Evolutionary conservation across 2,113 vertebrate species (phyloP), one percentile per base, ranked within the genome.

Genomic region (Falcunculus frontatus): DNA sequence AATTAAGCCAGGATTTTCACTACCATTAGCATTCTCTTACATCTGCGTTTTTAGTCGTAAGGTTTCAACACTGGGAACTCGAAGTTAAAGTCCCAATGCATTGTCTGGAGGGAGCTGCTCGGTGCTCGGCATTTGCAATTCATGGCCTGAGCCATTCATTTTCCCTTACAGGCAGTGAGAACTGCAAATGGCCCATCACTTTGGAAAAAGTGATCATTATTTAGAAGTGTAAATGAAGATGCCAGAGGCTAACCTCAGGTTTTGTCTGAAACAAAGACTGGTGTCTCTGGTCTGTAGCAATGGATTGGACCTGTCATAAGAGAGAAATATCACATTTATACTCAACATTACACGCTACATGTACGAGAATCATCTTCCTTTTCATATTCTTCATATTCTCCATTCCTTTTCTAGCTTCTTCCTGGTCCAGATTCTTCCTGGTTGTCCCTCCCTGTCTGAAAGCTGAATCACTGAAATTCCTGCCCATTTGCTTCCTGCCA

Each of bases 191-290:
- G 79, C 77, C 67, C 77, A 87, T 72, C 70, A 35, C 70, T 72
- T 84, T 65, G 55, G 69, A 42, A 85, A 89, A 87, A 85, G 37
- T 57, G 53, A 59, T 70, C 89, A 53, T 91, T 90, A 90, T 41
- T 94, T 93, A 84, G 47, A 91, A 73, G 69, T 68, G 77, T 79
- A 93, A 97, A 91, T 87, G 90, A 93, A 95, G 74, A 87, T 50
- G 52, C 81, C 49, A 63, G 52, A 64, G 80, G 41, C 76, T 84
- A 87, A 63, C 46, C 22, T 84, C 74, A 84, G 33, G 33, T 73
- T 57, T 70, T 65, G 46, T 46, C 67, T 70, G 57, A 90, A 94
- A 83, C 35, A 79, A 76, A 82, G 62, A 35, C 62, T 13, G 22
- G n/a, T 2, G 16, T 81, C 65, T 90, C 63, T 47, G 39, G 42